Percentiles rank a stretch among this genome's conserved stretches.
phyloP scores from a whole-genome alignment of 92 coral and sea anemone species.

The Scolanthus callimorphus region DNA sequence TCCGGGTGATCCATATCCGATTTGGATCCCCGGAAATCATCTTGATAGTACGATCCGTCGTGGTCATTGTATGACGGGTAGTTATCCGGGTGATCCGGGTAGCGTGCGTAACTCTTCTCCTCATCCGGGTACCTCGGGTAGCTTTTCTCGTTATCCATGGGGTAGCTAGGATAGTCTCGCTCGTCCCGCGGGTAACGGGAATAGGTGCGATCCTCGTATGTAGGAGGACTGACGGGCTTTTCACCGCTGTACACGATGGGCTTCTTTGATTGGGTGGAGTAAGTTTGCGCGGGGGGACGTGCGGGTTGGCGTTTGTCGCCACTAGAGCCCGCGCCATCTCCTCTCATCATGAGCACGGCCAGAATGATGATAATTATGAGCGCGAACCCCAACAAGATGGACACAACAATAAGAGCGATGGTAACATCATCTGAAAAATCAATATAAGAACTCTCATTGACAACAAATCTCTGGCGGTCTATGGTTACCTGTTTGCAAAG shows the following conservation, averaged over 20 bases:
- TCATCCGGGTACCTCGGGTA: neutral
- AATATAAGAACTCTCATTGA: no score
- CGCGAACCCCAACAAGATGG: conserved; percentile 4
- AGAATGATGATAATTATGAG: conserved; percentile 6
- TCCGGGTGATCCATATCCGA: neutral
- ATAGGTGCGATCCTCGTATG: neutral
- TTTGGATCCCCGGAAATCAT: neutral
- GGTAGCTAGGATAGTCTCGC: neutral
- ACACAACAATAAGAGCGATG: conserved; percentile 15
- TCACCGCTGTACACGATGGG: neutral
- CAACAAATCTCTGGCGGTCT: no score
- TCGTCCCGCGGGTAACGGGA: neutral
- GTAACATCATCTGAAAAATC: conserved; percentile 4
- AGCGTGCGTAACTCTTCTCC: neutral
- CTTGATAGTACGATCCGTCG: neutral
- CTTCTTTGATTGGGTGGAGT: neutral
- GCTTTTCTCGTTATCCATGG: neutral
- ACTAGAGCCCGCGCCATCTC: neutral
- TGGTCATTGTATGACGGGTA: conserved; percentile 2
- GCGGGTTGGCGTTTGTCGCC: neutral
- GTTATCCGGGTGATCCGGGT: neutral
- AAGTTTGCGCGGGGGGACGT: neutral
- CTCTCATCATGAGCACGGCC: conserved; percentile 5
- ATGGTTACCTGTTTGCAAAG: no score
- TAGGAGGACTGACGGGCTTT: neutral